Evolutionary conservation across 2,797 vertebrate species (phyloP).

Genomic region (Rhinoraja longicauda): DNA sequence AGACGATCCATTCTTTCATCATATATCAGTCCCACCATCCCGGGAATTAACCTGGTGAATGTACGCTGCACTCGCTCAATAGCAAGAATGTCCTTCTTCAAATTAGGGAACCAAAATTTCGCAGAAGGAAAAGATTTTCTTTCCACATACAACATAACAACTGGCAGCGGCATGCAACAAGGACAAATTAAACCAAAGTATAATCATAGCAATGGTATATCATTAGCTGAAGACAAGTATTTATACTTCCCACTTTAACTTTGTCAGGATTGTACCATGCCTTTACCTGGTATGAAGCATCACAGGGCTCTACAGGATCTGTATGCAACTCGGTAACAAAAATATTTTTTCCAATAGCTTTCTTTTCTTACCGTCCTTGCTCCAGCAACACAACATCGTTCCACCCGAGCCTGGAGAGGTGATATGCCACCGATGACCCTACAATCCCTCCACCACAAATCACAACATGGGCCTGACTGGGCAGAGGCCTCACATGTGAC

Average conservation of each 20-base stretch:
- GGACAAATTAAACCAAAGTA: neutral
- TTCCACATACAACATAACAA: neutral
- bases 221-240: neutral
- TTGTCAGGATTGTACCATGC: neutral
- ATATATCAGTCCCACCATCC: too few species aligned
- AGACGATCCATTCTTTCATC: too few species aligned
- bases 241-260: neutral
- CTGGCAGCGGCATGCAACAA: neutral
- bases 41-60: too few species aligned
- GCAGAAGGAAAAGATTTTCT: neutral
- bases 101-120: too few species aligned
- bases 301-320: neutral
- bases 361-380: slow-evolving; percentile 80
- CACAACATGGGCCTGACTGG: slow-evolving; percentile 78
- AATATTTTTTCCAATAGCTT: neutral
- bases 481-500: slow-evolving; percentile 57
- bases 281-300: neutral
- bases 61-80: too few species aligned
- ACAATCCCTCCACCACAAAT: slow-evolving; percentile 88
- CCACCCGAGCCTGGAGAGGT: slow-evolving; percentile 90
- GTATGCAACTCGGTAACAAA: neutral
- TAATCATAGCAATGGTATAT: neutral
- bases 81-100: too few species aligned
- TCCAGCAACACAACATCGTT: slow-evolving; percentile 85
- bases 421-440: slow-evolving; percentile 90